These are phyloP conservation scores for Oryzias javanicus DNA, from an alignment of 2,113 vertebrate species.

Conservation along the genomic window DNA sequence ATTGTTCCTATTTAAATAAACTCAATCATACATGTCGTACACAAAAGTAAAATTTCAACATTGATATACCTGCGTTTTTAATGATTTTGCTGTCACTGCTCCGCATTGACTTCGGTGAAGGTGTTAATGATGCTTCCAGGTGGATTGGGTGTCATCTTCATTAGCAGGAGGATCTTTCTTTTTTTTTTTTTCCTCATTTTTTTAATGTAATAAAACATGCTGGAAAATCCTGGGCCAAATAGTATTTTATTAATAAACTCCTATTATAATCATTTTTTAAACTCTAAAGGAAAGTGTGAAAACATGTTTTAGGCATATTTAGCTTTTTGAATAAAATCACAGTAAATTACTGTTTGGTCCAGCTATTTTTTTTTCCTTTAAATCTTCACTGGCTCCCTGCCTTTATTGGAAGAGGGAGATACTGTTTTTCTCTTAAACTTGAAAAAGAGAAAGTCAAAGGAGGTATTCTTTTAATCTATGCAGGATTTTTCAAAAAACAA, in stretches of 20 bases:
- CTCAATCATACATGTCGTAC: conserved; percentile 52
- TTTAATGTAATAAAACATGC: conserved; percentile 38
- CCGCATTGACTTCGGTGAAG: not conserved
- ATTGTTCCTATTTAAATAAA: conserved; percentile 69
- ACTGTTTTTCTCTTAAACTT: conserved; percentile 70
- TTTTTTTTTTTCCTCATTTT: conserved; percentile 11
- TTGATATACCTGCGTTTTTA: conserved; percentile 15
- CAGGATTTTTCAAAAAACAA: conserved; percentile 66
- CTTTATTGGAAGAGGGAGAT: conserved; percentile 62
- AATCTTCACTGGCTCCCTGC: conserved; percentile 68
- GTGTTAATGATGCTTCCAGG: not conserved
- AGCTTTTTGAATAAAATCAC: not conserved
- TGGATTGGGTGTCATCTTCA: conserved; percentile 5
- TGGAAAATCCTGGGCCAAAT: conserved; percentile 54
- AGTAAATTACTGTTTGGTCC: conserved; percentile 24
- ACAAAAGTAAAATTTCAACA: conserved; percentile 38
- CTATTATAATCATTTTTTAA: not conserved
- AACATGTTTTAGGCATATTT: not conserved
- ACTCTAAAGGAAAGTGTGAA: conserved; percentile 14
- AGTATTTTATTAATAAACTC: conserved; percentile 2
- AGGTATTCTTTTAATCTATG: conserved; percentile 76
- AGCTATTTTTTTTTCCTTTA: conserved; percentile 28
- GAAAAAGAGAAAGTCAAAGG: conserved; percentile 48
- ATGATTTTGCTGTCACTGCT: not conserved
- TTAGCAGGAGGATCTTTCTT: conserved; percentile 27